Base-by-base conservation (phyloP, 2,888 invertebrate species). In the Tetranychus piercei region DNA sequence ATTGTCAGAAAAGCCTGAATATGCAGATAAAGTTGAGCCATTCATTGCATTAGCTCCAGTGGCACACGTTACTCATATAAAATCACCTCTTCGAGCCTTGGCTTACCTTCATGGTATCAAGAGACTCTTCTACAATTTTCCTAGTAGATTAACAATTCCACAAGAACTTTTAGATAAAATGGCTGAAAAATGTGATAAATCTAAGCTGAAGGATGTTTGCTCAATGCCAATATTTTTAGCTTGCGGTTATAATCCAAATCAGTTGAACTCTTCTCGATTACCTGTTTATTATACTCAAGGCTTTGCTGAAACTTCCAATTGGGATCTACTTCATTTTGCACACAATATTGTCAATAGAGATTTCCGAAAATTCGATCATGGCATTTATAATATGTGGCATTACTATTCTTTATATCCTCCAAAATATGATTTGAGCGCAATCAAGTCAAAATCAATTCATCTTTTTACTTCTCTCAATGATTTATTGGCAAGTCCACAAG, bases 141-240 rank as follows among this genome's bases (percentile, higher is more conserved):
- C 75, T 15, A 75, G 75, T 11, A 65, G 44, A 23, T 90, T 92
- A 81, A 82, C 90, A 20, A 90, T 91, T 0, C 88, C 87, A 78
- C 86, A 84, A 78, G 82, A 84, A 72, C 82, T 89, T 1, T 77
- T 89, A 23, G 84, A 86, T 86, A 87, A 3, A 90, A 90, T 80
- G 85, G 87, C 77, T 81, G 85, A 77, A 11, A 22, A 6, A 1
- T 44, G 72, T 22, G 20, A 15, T 65, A 45, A 22, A 22, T 18
- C 22, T 11, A 45, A 11, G 8, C 9, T 55, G 1, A 34, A 34
- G 80, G 83, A 83, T 74, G 84, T 91, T 73, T 92, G 92, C 81
- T 87, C 88, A 79, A 89, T 90, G 80, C 80, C 88, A 0, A 79
- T 92, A 75, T 91, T 91, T 80, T 82, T 88, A 15, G 80, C 91